Base-by-base conservation (phyloP, 2,113 vertebrate species). In the Ophthalmolycus amberensis region DNA sequence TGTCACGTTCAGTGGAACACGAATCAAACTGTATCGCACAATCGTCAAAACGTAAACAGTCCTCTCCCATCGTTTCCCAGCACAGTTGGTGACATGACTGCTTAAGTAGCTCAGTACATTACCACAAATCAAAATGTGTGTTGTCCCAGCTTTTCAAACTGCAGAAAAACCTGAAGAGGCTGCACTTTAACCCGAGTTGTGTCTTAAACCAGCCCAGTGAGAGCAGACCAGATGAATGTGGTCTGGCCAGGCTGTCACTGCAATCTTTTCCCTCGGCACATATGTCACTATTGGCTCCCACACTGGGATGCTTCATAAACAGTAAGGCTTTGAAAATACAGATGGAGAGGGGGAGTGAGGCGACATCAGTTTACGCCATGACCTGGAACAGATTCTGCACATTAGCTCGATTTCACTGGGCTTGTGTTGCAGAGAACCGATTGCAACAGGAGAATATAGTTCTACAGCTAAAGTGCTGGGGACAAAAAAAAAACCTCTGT, bases 361-460 rank as follows among this genome's bases (percentile, higher is more conserved):
- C 40, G 27, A 87, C 80, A 83, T 80, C 78, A 82, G 58, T 84
- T 80, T 58, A 82, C 75, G 81, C 81, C 79, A 83, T 86, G 85
- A 91, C 82, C 82, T 79, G 80, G 79, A 91, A 93, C 88, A 72
- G 84, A 92, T 90, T 84, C 37, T 58, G 66, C 80, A 88, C 38
- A 86, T 84, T 86, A 81, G 79, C 76, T 79, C 37, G 0, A 76
- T 82, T 91, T 87, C 69, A 75, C 70, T 59, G 38, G 58, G 80
- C 72, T 80, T 71, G 62, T 80, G 82, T 75, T 77, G 75, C 56
- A 78, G 68, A 77, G 67, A 27, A 67, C 25, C 7, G 58, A 79
- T 72, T 81, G 60, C 37, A 78, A 72, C 52, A 42, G 12, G 71
- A 62, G 18, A 29, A 75, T 32, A 29, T 3, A n/a, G 34, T 42